A percentile compares a stretch with the other conserved stretches of the same genome.
Conservation (phyloP, 2,797 vertebrate species). For the Microtus agrestis region DNA sequence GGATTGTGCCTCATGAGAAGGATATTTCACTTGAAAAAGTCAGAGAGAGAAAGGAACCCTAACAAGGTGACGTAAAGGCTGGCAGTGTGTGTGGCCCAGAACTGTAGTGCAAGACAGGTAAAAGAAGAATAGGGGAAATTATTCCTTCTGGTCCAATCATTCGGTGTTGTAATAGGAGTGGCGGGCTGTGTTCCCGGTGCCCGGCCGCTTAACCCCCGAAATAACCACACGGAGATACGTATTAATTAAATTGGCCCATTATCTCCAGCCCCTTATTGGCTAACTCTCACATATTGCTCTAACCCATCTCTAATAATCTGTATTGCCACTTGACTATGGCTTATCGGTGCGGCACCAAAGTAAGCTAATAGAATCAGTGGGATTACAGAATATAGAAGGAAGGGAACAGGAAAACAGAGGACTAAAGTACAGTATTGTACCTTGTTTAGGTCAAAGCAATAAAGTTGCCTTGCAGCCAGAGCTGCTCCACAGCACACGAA, state of each 20-base stretch:
- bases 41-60: not conserved
- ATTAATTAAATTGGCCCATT: too few species aligned
- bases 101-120: not conserved
- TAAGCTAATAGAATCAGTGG: not conserved
- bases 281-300: too few species aligned
- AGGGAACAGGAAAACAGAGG: not conserved
- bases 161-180: too few species aligned
- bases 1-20: not conserved
- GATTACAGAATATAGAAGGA: not conserved
- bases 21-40: not conserved
- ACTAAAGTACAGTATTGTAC: not conserved
- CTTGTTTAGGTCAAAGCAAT: not conserved
- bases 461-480: not conserved
- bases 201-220: too few species aligned
- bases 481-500: not conserved
- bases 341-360: not conserved
- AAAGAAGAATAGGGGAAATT: not conserved
- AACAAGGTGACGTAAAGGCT: not conserved
- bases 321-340: too few species aligned
- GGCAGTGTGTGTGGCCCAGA: not conserved
- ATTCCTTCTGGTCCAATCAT: not conserved
- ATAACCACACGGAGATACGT: too few species aligned
- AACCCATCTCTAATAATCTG: too few species aligned
- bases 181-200: too few species aligned
- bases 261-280: too few species aligned